Conservation (phyloP, 2,888 invertebrate species). For the Aquatica leii region DNA sequence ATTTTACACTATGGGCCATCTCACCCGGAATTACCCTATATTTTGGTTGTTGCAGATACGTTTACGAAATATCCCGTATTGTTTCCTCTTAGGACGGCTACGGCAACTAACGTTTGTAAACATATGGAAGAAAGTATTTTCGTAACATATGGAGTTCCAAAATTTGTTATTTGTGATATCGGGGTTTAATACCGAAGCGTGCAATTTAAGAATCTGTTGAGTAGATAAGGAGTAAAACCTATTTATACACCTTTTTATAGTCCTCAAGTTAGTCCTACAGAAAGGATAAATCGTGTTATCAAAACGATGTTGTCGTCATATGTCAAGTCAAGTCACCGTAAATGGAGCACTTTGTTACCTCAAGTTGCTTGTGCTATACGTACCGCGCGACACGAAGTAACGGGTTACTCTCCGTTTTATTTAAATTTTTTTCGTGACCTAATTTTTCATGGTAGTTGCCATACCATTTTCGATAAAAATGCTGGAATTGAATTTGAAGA, state of each 20-base stretch:
- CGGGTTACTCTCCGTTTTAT: conserved; percentile 27
- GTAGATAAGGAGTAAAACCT: not conserved
- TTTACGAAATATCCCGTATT: not conserved
- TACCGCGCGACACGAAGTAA: conserved; percentile 32
- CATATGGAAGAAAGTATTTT: not conserved
- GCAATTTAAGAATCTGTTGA: not conserved
- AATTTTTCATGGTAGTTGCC: conserved; percentile 14
- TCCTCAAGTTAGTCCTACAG: conserved; percentile 48
- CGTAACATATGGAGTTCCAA: not conserved
- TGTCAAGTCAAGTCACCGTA: not conserved
- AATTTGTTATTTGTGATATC: not conserved
- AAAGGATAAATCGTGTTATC: conserved; percentile 46
- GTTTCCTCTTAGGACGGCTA: not conserved
- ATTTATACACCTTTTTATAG: conserved; percentile 39
- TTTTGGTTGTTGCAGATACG: not conserved
- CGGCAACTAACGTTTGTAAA: not conserved
- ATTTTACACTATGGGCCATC: too few relatives aligned
- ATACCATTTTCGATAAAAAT: not conserved
- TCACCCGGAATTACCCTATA: not conserved
- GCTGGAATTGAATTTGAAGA: not conserved
- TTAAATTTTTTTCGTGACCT: conserved; percentile 35
- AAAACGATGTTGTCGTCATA: conserved; percentile 45
- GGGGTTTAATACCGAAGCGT: not conserved
- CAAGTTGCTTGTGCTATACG: conserved; percentile 37
- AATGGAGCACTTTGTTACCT: not conserved